A percentile compares a stretch with the other conserved stretches of the same genome.
Conservation (phyloP, 2,113 vertebrate genomes). For the Suncus etruscus region DNA sequence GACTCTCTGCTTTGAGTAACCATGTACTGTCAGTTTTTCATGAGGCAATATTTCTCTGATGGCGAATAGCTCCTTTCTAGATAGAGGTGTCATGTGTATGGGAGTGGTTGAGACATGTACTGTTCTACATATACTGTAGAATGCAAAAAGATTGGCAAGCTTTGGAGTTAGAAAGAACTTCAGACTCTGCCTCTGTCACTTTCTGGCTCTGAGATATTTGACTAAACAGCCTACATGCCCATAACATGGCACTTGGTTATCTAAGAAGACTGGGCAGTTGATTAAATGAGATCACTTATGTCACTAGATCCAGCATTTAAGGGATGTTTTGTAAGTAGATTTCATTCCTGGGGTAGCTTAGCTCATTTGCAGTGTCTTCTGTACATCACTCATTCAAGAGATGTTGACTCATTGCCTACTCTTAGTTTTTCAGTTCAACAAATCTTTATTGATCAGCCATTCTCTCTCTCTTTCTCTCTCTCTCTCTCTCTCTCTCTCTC, state of each 20-base stretch:
- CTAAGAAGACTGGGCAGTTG: not conserved
- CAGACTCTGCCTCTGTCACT: slow-evolving; percentile 19
- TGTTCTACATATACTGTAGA: no score
- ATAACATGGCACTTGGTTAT: not conserved
- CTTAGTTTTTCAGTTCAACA: not conserved
- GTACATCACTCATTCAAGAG: not conserved
- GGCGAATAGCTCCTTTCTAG: not conserved
- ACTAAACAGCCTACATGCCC: not conserved
- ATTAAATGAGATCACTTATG: not conserved
- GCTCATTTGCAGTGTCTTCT: not conserved
- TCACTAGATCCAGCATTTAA: not conserved
- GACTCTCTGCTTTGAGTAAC: not conserved
- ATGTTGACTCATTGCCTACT: not conserved
- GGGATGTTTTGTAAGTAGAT: not conserved
- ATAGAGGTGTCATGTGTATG: not conserved
- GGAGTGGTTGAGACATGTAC: not conserved
- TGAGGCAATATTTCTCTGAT: not conserved
- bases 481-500: no score
- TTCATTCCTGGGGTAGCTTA: not conserved
- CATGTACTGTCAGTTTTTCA: slow-evolving; percentile 55
- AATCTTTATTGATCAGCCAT: not conserved
- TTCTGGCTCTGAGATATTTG: not conserved
- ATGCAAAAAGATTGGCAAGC: not conserved
- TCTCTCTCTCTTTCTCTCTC: not conserved
- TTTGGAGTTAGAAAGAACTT: slow-evolving; percentile 16